Evolutionary conservation across 2,797 vertebrate genomes (phyloP), one percentile per base, ranked within the genome.

Genomic region (Mustela erminea): DNA sequence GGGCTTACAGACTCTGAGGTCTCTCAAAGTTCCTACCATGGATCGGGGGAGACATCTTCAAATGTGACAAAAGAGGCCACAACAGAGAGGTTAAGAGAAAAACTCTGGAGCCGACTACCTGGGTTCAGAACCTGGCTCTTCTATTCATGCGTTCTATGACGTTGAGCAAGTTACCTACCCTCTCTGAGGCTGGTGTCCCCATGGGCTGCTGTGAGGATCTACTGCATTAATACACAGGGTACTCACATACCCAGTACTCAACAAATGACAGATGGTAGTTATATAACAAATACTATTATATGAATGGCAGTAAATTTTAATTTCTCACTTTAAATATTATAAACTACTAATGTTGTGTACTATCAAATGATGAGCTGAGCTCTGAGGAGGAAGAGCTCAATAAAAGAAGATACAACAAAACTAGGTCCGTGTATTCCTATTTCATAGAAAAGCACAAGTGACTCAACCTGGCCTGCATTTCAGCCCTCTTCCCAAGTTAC

Each of bases 111-210:
- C 41, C 68, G 46, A 58, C 54, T n/a, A 35, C 46, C 52, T 54
- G 58, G 20, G 83, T 75, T 95, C n/a, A 87, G 87, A 88, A 52
- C 54, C 32, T 46, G 52, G 41, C 58, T 92, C 84, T 82, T 84
- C 70, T 68, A 25, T 1, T 90, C 66, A 54, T 52, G 41, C 66
- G 56, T n/a, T 54, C 56, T 92, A 64, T 4, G 52, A 87, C 11
- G 23, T 1, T 74, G 38, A 84, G 38, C 38, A 74, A 89, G 21
- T 81, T 20, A 93, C 17, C 94, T 70, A 83, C 64, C 49, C 41
- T 72, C 68, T 89, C 46, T 38, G 83, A 93, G 60, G 41, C 49
- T 12, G 74, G 41, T 46, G 83, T 38, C 10, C 29, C 75, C 21
- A 18, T 1, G 13, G 32, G 74, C 25, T 68, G 49, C 25, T 93